Evolutionary conservation across 2,888 invertebrate species (phyloP).

Genomic region (Formica aserva): DNA sequence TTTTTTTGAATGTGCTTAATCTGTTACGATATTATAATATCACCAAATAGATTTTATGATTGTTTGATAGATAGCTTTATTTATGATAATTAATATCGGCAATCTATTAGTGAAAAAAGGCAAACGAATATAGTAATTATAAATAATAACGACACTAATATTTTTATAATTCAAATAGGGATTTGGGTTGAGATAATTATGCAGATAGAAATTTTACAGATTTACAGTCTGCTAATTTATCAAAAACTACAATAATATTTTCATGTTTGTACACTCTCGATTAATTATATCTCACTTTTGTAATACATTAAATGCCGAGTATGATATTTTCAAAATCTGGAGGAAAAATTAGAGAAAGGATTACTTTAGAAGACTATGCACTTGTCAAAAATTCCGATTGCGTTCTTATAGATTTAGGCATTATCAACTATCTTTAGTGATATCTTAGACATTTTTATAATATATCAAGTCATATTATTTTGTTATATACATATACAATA

Average conservation of each 20-base stretch:
- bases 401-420: background rate
- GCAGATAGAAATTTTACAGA: background rate
- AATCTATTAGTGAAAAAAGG: background rate
- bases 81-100: background rate
- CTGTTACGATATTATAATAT: background rate
- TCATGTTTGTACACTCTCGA: background rate
- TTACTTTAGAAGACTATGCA: background rate
- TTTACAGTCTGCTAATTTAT: background rate
- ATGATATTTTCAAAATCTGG: conserved; percentile 39
- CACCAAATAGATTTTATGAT: background rate
- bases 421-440: background rate
- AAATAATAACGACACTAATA: background rate
- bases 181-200: background rate
- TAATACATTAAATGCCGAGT: conserved; percentile 35
- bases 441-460: background rate
- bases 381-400: background rate
- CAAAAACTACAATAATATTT: background rate
- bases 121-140: background rate
- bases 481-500: background rate
- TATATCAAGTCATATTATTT: background rate
- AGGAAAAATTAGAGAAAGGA: background rate
- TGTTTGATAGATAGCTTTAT: background rate
- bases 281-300: conserved; percentile 1
- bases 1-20: background rate
- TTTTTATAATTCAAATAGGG: background rate